Conservation (phyloP, 2,797 vertebrate species). For the Spheniscus humboldti region DNA sequence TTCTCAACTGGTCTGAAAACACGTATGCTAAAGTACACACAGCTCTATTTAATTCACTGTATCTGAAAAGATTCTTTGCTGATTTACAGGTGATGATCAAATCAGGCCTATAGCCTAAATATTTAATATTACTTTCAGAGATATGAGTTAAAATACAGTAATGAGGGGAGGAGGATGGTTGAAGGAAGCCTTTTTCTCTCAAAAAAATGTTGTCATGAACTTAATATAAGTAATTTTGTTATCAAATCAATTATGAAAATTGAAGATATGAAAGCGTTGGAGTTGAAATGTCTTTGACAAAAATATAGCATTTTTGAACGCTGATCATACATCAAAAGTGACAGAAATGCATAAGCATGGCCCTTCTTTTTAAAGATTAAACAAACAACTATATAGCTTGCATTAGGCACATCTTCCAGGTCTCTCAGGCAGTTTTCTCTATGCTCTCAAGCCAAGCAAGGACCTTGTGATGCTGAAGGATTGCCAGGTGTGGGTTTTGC, state of each 20-base stretch:
- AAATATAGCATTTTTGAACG: slow-evolving; percentile 20
- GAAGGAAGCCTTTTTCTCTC: background rate
- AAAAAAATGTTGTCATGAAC: background rate
- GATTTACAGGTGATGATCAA: background rate
- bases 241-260: slow-evolving; percentile 48
- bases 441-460: background rate
- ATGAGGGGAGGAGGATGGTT: background rate
- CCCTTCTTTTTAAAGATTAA: background rate
- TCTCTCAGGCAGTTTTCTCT: background rate
- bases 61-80: background rate
- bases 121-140: background rate
- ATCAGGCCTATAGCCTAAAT: background rate
- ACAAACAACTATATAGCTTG: background rate
- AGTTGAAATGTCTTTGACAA: slow-evolving; percentile 32
- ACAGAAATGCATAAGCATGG: background rate
- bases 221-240: slow-evolving; percentile 12
- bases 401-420: background rate
- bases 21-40: background rate
- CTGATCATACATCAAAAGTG: slow-evolving; percentile 22
- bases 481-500: background rate
- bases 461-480: background rate
- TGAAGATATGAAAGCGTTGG: background rate
- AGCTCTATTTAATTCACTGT: background rate
- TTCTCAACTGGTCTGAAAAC: background rate
- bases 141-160: background rate